Evolutionary conservation across 2,113 vertebrate genomes (phyloP), one percentile per base, ranked within the genome.

Genomic region (Thunnus thynnus): DNA sequence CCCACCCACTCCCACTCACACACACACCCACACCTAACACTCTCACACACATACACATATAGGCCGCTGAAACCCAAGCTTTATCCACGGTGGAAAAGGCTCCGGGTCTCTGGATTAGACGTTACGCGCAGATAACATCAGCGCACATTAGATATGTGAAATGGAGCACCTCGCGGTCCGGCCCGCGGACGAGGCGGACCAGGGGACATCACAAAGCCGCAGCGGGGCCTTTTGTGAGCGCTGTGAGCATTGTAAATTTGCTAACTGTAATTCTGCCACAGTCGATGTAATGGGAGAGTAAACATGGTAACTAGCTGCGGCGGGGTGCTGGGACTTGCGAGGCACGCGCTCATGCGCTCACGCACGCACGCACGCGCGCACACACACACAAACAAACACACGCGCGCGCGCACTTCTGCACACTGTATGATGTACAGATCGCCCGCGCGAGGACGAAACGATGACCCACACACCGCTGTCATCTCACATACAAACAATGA

Each of bases 41-140:
- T 80, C 85, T 70, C 71, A 14, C 72, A 18, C 83, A 8, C 64
- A 51, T 77, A 44, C 76, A 79, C 82, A 72, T 10, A 60, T 5
- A 88, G 80, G 74, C 76, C 48, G 17, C 64, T 92, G 93, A 94
- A 95, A 96, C 90, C 76, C 62, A 93, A 95, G 84, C 93, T 93
- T 95, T 93, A 95, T 95, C 94, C 94, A 83, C 85, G 83, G 76
- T 90, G 91, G 90, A 94, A 92, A 93, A 86, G 91, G 92, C 87
- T 88, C 82, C 73, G 85, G 92, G 73, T 91, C 89, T 86, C 67
- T 88, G 90, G 92, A 94, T 95, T 93, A 94, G 92, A 90, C 91
- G 90, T 87, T 91, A 84, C 61, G 89, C 88, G 81, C 84, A 93
- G 94, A 96, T 95, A 95, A 91, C 88, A 95, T 95, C 94, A 84